These are phyloP conservation scores for Papilio glaucus DNA, from an alignment of 1,140 invertebrate genomes.

Conservation along the genomic window DNA sequence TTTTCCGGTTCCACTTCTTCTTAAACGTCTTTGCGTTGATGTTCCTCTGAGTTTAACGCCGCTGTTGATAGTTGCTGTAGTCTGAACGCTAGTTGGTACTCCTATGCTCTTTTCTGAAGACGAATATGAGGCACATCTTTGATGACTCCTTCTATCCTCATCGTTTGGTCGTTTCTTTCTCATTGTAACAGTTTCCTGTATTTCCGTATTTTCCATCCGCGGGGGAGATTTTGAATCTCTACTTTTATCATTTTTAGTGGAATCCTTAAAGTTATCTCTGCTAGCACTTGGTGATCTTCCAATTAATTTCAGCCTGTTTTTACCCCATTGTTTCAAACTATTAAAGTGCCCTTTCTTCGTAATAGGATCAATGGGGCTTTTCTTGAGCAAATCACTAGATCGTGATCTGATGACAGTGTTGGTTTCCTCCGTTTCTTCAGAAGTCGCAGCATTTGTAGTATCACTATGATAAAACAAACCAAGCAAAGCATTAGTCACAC, in stretches of 20 bases:
- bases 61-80: constrained; percentile 83
- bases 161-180: constrained; percentile 82
- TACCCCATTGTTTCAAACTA: constrained; percentile 92
- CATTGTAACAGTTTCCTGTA: constrained; percentile 86
- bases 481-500: constrained; percentile 84
- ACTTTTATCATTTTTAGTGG: constrained; percentile 71
- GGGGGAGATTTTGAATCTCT: constrained; percentile 72
- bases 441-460: constrained; percentile 83
- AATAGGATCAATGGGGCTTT: constrained; percentile 83
- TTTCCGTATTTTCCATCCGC: constrained; percentile 83
- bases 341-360: constrained; percentile 90
- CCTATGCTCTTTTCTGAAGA: constrained; percentile 88
- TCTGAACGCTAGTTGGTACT: constrained; percentile 82
- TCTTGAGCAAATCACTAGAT: constrained; percentile 88
- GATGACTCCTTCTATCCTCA: constrained; percentile 84
- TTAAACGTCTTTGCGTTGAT: constrained; percentile 85
- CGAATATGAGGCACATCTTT: constrained; percentile 90
- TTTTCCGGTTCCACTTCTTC: constrained; percentile 84
- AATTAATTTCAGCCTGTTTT: constrained; percentile 89
- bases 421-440: constrained; percentile 82
- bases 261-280: constrained; percentile 79
- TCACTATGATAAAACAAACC: constrained; percentile 85
- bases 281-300: constrained; percentile 84
- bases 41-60: constrained; percentile 90
- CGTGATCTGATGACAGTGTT: constrained; percentile 84